A percentile compares a stretch with the other conserved stretches of the same genome.
Evolutionary conservation across 2,113 vertebrate genomes (phyloP).

Genomic region (Panthera tigris): DNA sequence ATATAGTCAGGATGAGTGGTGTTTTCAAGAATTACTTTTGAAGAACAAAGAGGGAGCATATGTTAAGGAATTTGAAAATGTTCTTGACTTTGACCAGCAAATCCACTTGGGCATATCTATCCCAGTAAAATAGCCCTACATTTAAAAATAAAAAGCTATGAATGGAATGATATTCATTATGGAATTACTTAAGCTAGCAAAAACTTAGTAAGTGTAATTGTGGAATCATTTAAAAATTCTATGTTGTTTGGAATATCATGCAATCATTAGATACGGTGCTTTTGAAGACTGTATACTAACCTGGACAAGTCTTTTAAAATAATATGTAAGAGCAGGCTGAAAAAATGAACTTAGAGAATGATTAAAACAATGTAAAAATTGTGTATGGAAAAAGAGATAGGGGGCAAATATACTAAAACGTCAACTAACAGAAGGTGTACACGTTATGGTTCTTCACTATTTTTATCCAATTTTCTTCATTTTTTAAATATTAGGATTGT

Average conservation of each 20-base stretch:
- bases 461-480: background rate
- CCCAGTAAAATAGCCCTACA: background rate
- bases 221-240: background rate
- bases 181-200: background rate
- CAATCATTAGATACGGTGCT: background rate
- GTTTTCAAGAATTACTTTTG: slow-evolving; percentile 39
- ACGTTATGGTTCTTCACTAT: background rate
- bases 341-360: background rate
- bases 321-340: background rate
- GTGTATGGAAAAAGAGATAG: background rate
- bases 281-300: background rate
- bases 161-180: background rate
- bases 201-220: background rate
- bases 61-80: background rate
- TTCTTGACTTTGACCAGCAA: background rate
- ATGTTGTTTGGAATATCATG: background rate
- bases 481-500: background rate
- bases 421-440: background rate
- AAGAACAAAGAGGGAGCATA: background rate
- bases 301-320: background rate
- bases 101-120: background rate
- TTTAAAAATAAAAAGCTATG: background rate
- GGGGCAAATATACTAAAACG: background rate
- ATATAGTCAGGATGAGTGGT: background rate
- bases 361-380: background rate